Evolutionary conservation across 30 jellyfish, hydroid and myxozoan genomes (phyloP), one percentile per base, ranked within the genome.

Genomic region (Hydractinia symbiolongicarpus): DNA sequence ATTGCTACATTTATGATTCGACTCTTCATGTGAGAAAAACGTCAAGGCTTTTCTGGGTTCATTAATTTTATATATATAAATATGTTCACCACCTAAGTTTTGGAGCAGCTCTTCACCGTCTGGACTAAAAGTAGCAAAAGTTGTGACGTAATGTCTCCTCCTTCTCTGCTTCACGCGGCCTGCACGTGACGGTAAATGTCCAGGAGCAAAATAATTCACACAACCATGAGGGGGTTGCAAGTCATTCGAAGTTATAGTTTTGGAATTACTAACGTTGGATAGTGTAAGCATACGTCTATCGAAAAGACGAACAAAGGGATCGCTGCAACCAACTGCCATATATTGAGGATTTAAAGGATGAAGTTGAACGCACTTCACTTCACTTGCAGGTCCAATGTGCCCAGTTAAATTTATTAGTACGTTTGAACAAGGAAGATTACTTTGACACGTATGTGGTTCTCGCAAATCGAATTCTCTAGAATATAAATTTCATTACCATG

Each of bases 251-350:
- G 58, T 69, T 4, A 84, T 86, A 8, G 93, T 87, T 72, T 83
- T 83, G 67, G 96, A 61, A 30, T 78, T 79, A 10, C 86, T 87
- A 21, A 79, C 67, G 77, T 84, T 90, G 8, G 55, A 13, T 21
- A 81, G 52, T 61, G 83, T 70, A 49, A 93, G 89, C 96, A 88
- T 93, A 7, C 99, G 94, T 66, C 89, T 84, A 87, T 93, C 99
- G 88, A 68, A 93, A 50, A 93, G 66, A 4, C 99, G 96, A 53
- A 94, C 71, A 67, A 78, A 93, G 15, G 96, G 96, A 76, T 93
- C 99, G 79, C 90, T 88, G 40, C 89, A 88, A 15, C 99, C 99
- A n/a, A 93, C 96, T 7, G 99, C 99, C 50, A 93, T 83, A 7
- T 64, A 91, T 83, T 93, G 96, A 57, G 99, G 96, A 49, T 93